Base-by-base conservation (phyloP, 2,797 vertebrate genomes). In the Poecilia wingei region DNA sequence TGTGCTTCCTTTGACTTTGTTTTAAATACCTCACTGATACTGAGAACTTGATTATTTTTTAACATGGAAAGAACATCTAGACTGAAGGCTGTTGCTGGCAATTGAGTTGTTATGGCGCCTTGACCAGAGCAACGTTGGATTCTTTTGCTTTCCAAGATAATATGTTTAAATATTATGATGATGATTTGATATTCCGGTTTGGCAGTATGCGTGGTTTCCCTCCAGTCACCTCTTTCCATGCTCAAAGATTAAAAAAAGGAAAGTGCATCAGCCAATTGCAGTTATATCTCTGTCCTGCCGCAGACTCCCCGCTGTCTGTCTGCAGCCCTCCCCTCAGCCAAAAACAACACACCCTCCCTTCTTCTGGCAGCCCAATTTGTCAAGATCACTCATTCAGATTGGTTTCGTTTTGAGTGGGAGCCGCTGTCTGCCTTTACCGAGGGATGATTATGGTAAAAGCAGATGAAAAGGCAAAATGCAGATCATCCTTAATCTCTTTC, bases 321-420 rank as follows among this genome's bases (percentile, higher is more conserved):
- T 94, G 84, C 87, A 84, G 75, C 82, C 87, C 84, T 86, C 88
- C 86, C 76, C 86, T 80, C 87, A 79, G 86, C 79, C 87, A 84
- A 84, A 75, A 78, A 89, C 78, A 91, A 82, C 73, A 73, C 84
- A 79, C 68, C 82, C 86, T 77, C 79, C 75, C 81, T 81, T 82
- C 81, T 80, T 84, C 77, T 16, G 46, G 82, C 82, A 87, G 91
- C 80, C 90, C 89, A 94, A 94, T 95, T 95, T 94, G 93, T 94
- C 91, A 91, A 93, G 91, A 95, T 94, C 93, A 92, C 91, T 93
- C 90, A 88, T 87, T 94, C 87, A 91, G 94, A 95, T 94, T 94
- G 93, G 87, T 90, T 89, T 88, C 83, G 78, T 90, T 91, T 88
- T 89, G 81, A 89, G 82, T 73, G 79, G 86, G 89, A 83, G 84